Conservation (phyloP, 1,140 invertebrate species). For the Pentalonia nigronervosa region DNA sequence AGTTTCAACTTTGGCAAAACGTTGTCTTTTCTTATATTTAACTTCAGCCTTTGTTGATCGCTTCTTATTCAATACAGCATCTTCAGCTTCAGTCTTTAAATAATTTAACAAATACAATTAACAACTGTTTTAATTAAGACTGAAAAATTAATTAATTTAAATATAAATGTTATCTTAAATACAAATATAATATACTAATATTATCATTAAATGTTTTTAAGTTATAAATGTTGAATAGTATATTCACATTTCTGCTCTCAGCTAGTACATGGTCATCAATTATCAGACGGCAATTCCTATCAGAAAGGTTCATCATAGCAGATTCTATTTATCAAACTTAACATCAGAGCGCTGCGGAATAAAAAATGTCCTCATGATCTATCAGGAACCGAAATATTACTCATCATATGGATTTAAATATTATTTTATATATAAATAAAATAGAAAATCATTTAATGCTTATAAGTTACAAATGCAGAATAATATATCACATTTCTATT, state of each 20-base stretch:
- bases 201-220: too few species aligned
- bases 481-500: background rate
- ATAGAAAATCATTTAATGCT: too few species aligned
- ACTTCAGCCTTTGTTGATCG: slow-evolving; percentile 90
- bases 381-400: slow-evolving; percentile 49
- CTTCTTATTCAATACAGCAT: slow-evolving; percentile 92
- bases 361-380: slow-evolving; percentile 31
- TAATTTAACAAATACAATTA: slow-evolving; percentile 51
- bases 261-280: background rate
- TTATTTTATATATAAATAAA: background rate
- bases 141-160: background rate
- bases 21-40: slow-evolving; percentile 93
- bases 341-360: slow-evolving; percentile 54
- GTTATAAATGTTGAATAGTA: too few species aligned
- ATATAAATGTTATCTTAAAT: background rate
- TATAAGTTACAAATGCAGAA: too few species aligned
- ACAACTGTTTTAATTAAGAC: too few species aligned
- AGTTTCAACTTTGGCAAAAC: slow-evolving; percentile 90
- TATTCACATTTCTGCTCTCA: background rate
- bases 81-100: slow-evolving; percentile 89
- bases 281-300: slow-evolving; percentile 43
- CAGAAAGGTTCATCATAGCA: slow-evolving; percentile 43
- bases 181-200: too few species aligned
- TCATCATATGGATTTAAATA: background rate
- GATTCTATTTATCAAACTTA: background rate